These are phyloP conservation scores for Nymphalis c-album DNA, from an alignment of 2,888 invertebrate genomes.

Conservation along the genomic window DNA sequence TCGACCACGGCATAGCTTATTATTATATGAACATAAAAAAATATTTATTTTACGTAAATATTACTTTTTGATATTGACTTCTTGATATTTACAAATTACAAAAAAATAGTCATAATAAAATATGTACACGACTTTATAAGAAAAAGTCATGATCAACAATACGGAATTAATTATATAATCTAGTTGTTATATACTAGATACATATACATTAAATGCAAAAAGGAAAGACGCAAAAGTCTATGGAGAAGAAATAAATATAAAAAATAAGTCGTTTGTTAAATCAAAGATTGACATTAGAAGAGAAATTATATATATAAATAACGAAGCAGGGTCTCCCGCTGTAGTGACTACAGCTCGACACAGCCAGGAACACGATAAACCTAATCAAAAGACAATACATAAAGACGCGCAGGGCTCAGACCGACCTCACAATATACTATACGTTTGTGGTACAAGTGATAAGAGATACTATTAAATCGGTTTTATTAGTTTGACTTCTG, in stretches of 20 bases:
- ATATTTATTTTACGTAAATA: too few species aligned
- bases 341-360: slow-evolving; percentile 29
- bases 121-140: too few species aligned
- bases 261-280: background rate
- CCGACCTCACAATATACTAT: slow-evolving; percentile 64
- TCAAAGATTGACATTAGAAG: background rate
- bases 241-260: background rate
- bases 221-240: background rate
- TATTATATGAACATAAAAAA: too few species aligned
- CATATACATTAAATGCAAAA: too few species aligned
- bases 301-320: background rate
- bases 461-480: slow-evolving; percentile 15
- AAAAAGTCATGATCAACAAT: too few species aligned
- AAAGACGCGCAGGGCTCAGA: slow-evolving; percentile 68
- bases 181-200: too few species aligned
- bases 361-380: slow-evolving; percentile 56
- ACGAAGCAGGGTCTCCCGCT: slow-evolving; percentile 24
- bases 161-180: too few species aligned
- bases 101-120: too few species aligned
- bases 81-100: too few species aligned
- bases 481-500: too few species aligned
- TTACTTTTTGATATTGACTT: too few species aligned
- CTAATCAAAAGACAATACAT: slow-evolving; percentile 72
- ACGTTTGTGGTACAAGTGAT: slow-evolving; percentile 45
- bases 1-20: too few species aligned